These are phyloP conservation scores for Cladorhizidae sp. DNA, from an alignment of 37 sponge, comb jelly and placozoan genomes.

Conservation along the genomic window DNA sequence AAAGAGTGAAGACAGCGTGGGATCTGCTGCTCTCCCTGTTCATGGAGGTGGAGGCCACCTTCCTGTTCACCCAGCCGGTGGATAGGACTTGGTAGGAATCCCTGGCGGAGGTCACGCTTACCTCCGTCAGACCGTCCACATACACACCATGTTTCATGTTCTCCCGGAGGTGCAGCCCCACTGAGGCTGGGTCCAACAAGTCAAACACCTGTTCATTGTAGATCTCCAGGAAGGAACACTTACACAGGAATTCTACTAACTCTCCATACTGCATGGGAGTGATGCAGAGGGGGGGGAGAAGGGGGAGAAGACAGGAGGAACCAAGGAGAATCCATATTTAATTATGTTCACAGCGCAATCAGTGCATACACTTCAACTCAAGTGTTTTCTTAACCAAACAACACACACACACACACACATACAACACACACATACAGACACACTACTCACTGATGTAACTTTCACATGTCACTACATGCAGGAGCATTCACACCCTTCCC, in stretches of 20 bases:
- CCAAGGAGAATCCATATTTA: no score
- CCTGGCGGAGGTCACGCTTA: conserved; percentile 58
- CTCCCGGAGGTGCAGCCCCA: conserved; percentile 75
- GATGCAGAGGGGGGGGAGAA: no score
- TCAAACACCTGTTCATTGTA: conserved; percentile 93
- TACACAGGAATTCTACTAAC: conserved; percentile 83
- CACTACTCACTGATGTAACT: no score
- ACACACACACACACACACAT: no score
- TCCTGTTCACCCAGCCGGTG: conserved; percentile 74
- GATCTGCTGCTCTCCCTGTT: conserved; percentile 91
- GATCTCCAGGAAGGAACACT: conserved; percentile 88
- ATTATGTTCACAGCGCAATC: no score
- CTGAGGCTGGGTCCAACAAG: conserved; percentile 71
- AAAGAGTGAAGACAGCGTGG: conserved; percentile 88
- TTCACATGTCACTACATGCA: no score
- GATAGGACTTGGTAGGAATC: conserved; percentile 83
- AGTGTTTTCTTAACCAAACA: no score
- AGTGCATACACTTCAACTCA: no score
- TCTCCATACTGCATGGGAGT: conserved; percentile 74
- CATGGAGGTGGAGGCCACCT: conserved; percentile 90
- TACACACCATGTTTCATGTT: conserved; percentile 86
- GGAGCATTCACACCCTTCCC: no score
- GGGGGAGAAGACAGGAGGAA: no score
- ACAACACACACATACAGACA: no score
- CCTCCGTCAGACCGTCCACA: conserved; percentile 82